Percentiles rank a stretch among this genome's conserved stretches.
Conservation (phyloP, 2,113 vertebrate species). For the rabbit (Oryctolagus cuniculus) region mOryCun1.1 NC_091442.1:66335501-66336000, state of each 20-base stretch:
- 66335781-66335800: not conserved
- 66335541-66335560: not conserved
- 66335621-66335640: not conserved
- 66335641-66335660: not conserved
- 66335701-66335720: slow-evolving; percentile 36
- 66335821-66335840: not conserved
- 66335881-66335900: not conserved
- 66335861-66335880: slow-evolving; percentile 32
- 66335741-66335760: not conserved
- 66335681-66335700: not conserved
- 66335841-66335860: not conserved
- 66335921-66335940: not conserved
- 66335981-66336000: not conserved
- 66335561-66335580: not conserved
- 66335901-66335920: not conserved
- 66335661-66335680: not conserved
- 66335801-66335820: not conserved
- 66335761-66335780: slow-evolving; percentile 20
- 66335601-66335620: not conserved
- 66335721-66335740: not conserved
- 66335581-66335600: not conserved
- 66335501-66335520: not conserved
- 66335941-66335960: slow-evolving; percentile 3
- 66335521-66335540: not conserved
- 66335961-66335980: not conserved